These are phyloP conservation scores for Myotis yumanensis DNA, from an alignment of 2,113 vertebrate genomes.

Conservation along the genomic window DNA sequence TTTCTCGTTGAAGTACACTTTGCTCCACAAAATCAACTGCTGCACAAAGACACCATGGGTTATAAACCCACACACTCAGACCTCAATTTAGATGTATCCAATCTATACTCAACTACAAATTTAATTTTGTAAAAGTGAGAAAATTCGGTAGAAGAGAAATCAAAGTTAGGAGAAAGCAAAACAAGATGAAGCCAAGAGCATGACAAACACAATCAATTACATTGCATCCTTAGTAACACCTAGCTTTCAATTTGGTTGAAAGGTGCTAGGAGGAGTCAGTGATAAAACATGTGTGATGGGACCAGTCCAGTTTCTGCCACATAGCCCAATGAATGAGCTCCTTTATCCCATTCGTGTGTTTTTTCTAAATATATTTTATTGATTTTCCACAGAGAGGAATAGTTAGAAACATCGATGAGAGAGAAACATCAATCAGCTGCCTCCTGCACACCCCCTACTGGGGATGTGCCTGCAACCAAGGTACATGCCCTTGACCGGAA, in stretches of 20 bases:
- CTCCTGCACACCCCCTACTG: too few relatives aligned
- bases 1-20: neutral
- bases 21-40: neutral
- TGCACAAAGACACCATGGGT: neutral
- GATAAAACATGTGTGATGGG: neutral
- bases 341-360: neutral
- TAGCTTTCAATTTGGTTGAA: too few relatives aligned
- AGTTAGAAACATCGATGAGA: too few relatives aligned
- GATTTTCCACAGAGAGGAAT: too few relatives aligned
- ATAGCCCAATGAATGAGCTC: rapidly evolving
- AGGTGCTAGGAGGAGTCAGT: neutral
- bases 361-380: too few relatives aligned
- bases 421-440: too few relatives aligned
- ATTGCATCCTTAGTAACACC: neutral
- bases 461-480: too few relatives aligned
- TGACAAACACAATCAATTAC: neutral
- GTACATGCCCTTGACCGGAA: too few relatives aligned
- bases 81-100: neutral
- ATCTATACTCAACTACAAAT: neutral
- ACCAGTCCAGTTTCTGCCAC: neutral
- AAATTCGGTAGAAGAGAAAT: neutral
- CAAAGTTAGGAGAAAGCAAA: neutral
- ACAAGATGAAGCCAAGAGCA: neutral
- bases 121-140: neutral
- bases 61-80: neutral